Percentiles rank a stretch among this genome's conserved stretches.
Conservation (phyloP, 2,888 invertebrate genomes). For the Papilio gigon region DNA sequence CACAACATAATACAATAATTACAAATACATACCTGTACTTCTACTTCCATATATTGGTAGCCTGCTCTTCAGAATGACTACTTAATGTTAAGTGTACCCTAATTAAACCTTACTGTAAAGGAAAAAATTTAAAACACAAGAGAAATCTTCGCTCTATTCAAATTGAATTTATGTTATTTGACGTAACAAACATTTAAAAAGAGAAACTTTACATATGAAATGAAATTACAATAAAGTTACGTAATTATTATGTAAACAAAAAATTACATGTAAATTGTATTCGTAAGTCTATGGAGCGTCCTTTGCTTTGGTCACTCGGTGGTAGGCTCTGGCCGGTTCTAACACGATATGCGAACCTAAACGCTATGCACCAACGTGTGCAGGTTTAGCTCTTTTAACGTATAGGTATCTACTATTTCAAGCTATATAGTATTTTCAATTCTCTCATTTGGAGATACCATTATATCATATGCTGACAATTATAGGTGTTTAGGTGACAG, state of each 20-base stretch:
- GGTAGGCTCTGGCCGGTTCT: slow-evolving; percentile 63
- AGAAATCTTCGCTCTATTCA: neutral
- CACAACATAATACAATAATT: slow-evolving; percentile 11
- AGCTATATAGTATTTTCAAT: neutral
- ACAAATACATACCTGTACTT: neutral
- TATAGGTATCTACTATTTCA: neutral
- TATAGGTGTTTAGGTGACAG: neutral
- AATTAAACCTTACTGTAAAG: neutral
- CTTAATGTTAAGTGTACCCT: neutral
- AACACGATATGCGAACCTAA: slow-evolving; percentile 28
- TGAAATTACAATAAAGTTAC: neutral
- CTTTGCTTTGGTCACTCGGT: slow-evolving; percentile 62
- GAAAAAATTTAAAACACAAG: neutral
- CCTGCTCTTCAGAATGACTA: neutral
- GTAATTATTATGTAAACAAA: slow-evolving; percentile 9
- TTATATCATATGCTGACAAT: neutral
- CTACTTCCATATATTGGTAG: neutral
- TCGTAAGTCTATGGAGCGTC: slow-evolving; percentile 59
- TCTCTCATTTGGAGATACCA: neutral
- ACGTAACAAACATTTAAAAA: neutral
- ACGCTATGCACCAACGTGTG: slow-evolving; percentile 11
- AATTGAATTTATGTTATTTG: neutral
- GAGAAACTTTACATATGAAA: neutral
- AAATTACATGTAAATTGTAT: slow-evolving; percentile 41
- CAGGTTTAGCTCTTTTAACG: slow-evolving; percentile 2